Base-by-base conservation (phyloP, 2,797 vertebrate species). In the Leucoraja ocellata region DNA sequence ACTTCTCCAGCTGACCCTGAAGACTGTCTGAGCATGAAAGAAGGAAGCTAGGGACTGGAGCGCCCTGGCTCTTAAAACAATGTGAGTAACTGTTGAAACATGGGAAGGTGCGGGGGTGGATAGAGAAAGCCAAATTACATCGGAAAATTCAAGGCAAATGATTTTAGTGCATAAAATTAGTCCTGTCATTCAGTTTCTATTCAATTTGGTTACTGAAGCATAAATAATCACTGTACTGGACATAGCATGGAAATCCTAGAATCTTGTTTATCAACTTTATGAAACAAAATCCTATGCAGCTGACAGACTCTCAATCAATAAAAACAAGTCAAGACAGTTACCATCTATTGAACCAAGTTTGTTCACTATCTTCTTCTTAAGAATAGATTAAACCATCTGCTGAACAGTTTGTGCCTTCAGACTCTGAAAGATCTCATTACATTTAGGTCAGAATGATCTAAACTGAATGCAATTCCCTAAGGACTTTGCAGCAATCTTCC, bases 371-470 rank as follows among this genome's bases (percentile, higher is more conserved):
- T 16, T 61, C 83, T 32, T 7, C 25, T 86, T 63, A 63, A 63
- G 61, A 6, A 18, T 32, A 16, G 84, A 68, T 54, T 39, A 74
- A 91, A 25, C 71, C 1, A 46, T 91, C 13, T 28, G 36, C 25
- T 14, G 71, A 46, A 46, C 71, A 54, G 2, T 28, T 25, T 92
- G 25, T 74, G n/a, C 68, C n/a, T 74, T 76, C 39, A 76, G 39
- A 58, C 71, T 4, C 25, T 13, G 25, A 58, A 76, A 74, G 68
- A 54, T 74, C 39, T 74, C 36, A 74, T 74, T 91, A 46, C 16
- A 32, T 74, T 73, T n/a, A n/a, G 71, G 71, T 92, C 39, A 76
- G 71, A 58, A n/a, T 92, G 73, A 76, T 74, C 90, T 76, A 54
- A 92, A 46, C 39, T 73, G 90, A 92, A 76, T 76, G 90, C 46